phyloP scores from a whole-genome alignment of 2,888 invertebrate genomes.

The Seladonia tumulorum region DNA sequence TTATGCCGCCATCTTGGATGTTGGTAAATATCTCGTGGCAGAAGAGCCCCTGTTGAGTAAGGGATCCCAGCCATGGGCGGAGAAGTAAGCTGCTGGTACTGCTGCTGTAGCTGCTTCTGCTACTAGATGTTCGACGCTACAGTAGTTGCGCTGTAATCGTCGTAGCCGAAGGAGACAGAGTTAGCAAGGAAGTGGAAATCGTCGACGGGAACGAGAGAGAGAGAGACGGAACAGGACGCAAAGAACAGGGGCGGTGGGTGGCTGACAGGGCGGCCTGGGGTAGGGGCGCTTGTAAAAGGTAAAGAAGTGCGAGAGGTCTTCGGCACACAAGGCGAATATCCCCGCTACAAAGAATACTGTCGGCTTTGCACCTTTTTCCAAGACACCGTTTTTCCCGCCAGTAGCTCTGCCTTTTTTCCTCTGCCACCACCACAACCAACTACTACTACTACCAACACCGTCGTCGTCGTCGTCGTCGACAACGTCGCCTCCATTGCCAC shows the following conservation, averaged over 20 bases:
- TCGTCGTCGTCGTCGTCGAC: constrained; percentile 3
- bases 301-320: constrained; percentile 80
- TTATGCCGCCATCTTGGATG: constrained; percentile 84
- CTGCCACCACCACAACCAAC: constrained; percentile 35
- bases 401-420: constrained; percentile 48
- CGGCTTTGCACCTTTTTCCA: constrained; percentile 84
- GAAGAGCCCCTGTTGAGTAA: constrained; percentile 72
- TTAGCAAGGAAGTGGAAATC: constrained; percentile 39
- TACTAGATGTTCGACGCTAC: constrained; percentile 31
- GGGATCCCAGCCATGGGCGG: constrained; percentile 65
- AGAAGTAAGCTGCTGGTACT: constrained; percentile 65
- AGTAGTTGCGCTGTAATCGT: constrained; percentile 52
- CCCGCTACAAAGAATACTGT: constrained; percentile 83
- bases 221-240: background rate
- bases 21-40: constrained; percentile 83
- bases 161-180: constrained; percentile 31
- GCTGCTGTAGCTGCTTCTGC: constrained; percentile 27
- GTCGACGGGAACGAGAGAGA: constrained; percentile 7
- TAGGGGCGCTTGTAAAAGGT: constrained; percentile 53
- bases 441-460: constrained; percentile 31
- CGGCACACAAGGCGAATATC: constrained; percentile 77
- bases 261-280: constrained; percentile 62
- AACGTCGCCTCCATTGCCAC: constrained; percentile 16
- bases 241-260: constrained; percentile 22
- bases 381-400: constrained; percentile 79